phyloP scores from a whole-genome alignment of 2,797 vertebrate species.

The Emys orbicularis region DNA sequence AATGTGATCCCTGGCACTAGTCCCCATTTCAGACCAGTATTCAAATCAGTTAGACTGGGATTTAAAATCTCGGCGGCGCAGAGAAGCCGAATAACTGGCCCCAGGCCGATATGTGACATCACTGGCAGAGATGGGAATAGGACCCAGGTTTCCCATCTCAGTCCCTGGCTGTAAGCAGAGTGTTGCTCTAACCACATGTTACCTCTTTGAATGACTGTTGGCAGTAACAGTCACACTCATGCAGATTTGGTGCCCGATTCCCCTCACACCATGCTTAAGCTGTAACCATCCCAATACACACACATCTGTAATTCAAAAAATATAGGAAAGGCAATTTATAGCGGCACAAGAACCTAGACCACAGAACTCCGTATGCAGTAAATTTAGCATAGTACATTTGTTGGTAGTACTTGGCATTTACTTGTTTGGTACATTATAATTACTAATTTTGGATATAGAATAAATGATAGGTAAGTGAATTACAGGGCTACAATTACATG shows the following conservation, averaged over 20 bases:
- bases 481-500: accelerated
- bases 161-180: neutral
- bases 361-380: neutral
- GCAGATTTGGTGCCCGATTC: accelerated
- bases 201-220: neutral
- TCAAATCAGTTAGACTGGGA: neutral
- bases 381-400: neutral
- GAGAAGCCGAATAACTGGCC: neutral
- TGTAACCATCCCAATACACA: neutral
- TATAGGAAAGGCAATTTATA: neutral
- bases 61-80: accelerated
- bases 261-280: neutral
- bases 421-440: neutral
- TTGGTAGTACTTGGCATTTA: neutral
- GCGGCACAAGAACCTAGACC: neutral
- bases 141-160: neutral
- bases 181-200: neutral
- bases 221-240: neutral
- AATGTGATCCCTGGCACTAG: neutral
- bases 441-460: neutral
- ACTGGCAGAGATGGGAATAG: neutral
- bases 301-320: neutral
- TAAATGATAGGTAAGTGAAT: neutral
- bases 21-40: neutral
- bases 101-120: neutral